Base-by-base conservation (phyloP, 1,140 invertebrate species). In the Eurosta solidaginis region DNA sequence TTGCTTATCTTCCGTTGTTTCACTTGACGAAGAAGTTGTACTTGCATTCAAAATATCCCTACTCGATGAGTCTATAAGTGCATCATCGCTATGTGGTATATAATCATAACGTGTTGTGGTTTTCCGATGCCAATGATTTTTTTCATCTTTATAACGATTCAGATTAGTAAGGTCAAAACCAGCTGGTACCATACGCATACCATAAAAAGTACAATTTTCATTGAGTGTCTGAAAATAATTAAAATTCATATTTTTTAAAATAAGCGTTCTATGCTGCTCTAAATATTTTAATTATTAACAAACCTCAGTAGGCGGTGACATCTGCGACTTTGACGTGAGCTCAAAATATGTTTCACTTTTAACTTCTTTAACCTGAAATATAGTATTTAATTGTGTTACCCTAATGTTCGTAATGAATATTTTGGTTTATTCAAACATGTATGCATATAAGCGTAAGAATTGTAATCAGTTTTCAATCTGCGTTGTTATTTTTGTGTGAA, bases 81-180 rank as follows among this genome's bases (percentile, higher is more conserved):
- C n/a, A n/a, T 45, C 20, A 17, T 68, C 25, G 22, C 45, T 42
- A 29, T 77, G 74, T 44, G 75, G 54, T 22, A 77, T 22, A 44
- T 20, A 29, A 45, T 77, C 76, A 47, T 77, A 36, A 12, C 47
- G 76, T 1, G 79, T 79, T 6, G 49, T 75, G 29, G 52, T 77
- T 20, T 78, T 79, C 12, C 76, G 76, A 50, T 79, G 79, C 79
- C 79, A 79, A 59, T 79, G 79, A 25, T 76, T 79, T 54, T 79
- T 74, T 54, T 79, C 76, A 44, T 79, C 73, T n/a, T 45, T 52
- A 52, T 77, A 77, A 14, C 44, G 52, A 29, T 63, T 27, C 6
- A 79, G 17, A n/a, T 77, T 74, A 5, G 77, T 33, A 22, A 79
- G 25, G 77, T 79, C 76, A 40, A 59, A 79, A 27, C 79, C 79